Evolutionary conservation across 1,140 invertebrate species (phyloP), one percentile per base, ranked within the genome.

Genomic region (Aethina tumida): DNA sequence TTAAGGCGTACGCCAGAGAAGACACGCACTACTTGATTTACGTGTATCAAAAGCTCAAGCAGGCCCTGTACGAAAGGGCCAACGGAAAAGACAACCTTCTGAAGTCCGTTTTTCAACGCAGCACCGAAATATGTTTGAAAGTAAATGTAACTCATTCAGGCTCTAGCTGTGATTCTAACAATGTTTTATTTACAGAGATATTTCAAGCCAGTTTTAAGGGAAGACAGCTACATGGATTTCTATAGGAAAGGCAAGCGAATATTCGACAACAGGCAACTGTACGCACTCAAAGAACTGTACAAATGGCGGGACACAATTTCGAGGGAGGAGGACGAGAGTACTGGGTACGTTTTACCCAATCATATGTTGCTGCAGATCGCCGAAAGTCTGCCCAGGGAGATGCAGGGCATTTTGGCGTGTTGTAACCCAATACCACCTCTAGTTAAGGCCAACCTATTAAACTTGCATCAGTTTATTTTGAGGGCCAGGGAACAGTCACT

Each of bases 1-100:
- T 97, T 49, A 64, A 89, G 2, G 68, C 77, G 36, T 99, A 99
- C 67, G 96, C 96, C 0, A 69, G 94, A 17, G 76, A 81, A 55
- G 96, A 99, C 62, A 98, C 96, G 0, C 94, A 97, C 63, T 97
- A 92, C 65, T 67, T 99, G 33, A 69, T 98, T 0, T 93, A 93
- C 56, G 82, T 98, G 41, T 97, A 91, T 67, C 81, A 93, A 34
- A 61, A 71, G 5, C 66, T 98, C 59, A 77, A 71, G 39, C 84
- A 83, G 47, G 79, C 88, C 35, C 66, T 99, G 12, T 62, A 90
- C 1, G 70, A 83, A 7, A 58, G 64, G 14, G 79, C 75, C 4
- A 79, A 84, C 53, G 74, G 76, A 1, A 62, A 75, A 15, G 70
- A 67, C 4, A 86, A 89, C 56, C 53, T 89, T 0, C 52, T 94